Base-by-base conservation (phyloP, 2,113 vertebrate species). In the Raja brachyura region DNA sequence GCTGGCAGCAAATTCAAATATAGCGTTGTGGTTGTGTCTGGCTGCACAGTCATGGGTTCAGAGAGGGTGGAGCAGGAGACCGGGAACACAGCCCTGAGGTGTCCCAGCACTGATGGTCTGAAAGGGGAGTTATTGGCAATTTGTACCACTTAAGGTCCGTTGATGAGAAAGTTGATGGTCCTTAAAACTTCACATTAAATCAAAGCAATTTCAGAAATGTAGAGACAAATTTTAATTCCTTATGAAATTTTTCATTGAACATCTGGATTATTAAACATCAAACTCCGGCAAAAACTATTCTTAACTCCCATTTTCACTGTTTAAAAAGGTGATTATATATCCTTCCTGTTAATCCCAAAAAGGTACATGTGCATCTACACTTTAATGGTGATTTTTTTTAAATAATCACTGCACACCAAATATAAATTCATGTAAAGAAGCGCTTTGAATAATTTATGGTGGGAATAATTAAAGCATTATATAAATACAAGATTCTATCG, bases 251-350 rank as follows among this genome's bases (percentile, higher is more conserved):
- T 85, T 28, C 56, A 85, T 85, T 85, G 48, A 85, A 59, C 81
- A 85, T 85, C 54, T 85, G 81, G 81, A 85, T 85, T 85, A 85
- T 85, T 85, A 48, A 11, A 61, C 56, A n/a, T 28, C 81, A 16
- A 59, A n/a, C 81, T 85, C 54, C 59, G 81, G 81, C 48, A 85
- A 54, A 10, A 85, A 85, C 9, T 22, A 11, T 13, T 4, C 81
- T 85, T 61, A 59, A 59, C 81, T 61, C 54, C 54, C 81, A 1
- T 61, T 61, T 85, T 85, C 54, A 61, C 20, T 85, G 54, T 56
- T 83, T 25, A 85, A 22, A 83, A 59, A 83, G 28, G 81, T 61
- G 56, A 59, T 86, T n/a, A 86, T n/a, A 22, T 10, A 48, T n/a
- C 28, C 83, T 86, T 63, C 59, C n/a, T 63, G 83, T 88, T 61